Conservation (phyloP, 2,113 vertebrate species). For the Bujurquina vittata region DNA sequence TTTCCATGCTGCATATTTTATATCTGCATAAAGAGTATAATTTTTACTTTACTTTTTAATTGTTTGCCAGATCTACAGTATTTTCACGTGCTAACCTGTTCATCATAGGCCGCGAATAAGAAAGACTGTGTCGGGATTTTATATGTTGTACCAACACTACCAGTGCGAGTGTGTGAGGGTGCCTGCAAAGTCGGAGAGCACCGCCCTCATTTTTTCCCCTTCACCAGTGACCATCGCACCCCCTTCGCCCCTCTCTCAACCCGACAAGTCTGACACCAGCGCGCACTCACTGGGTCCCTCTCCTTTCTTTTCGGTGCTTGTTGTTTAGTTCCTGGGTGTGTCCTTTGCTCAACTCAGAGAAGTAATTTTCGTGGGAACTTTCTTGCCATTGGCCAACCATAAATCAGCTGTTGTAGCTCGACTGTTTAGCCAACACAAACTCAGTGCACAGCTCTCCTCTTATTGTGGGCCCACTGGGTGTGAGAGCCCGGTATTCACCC, state of each 20-base stretch:
- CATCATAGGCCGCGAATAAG: neutral
- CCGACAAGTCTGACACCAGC: constrained; percentile 29
- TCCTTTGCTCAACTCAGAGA: constrained; percentile 81
- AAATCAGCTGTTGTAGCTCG: constrained; percentile 88
- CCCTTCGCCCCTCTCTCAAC: neutral
- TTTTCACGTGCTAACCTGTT: neutral
- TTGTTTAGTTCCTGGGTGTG: constrained; percentile 77
- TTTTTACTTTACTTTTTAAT: neutral
- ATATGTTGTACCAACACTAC: neutral
- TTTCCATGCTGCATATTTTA: neutral
- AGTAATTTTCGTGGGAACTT: constrained; percentile 83
- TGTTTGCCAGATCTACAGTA: neutral
- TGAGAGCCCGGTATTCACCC: constrained; percentile 79
- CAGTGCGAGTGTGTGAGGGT: constrained; percentile 15
- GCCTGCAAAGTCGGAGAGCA: constrained; percentile 50
- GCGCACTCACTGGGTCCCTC: constrained; percentile 15
- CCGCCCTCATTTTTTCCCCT: constrained; percentile 35
- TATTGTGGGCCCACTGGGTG: constrained; percentile 21
- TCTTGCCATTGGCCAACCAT: constrained; percentile 87
- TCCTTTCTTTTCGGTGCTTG: constrained; percentile 24
- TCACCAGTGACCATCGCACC: constrained; percentile 17
- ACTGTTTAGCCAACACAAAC: constrained; percentile 70
- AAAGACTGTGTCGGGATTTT: neutral
- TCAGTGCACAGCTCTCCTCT: neutral
- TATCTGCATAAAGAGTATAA: neutral